Conservation (phyloP, 2,113 vertebrate species). For the Corythornis vintsioides region DNA sequence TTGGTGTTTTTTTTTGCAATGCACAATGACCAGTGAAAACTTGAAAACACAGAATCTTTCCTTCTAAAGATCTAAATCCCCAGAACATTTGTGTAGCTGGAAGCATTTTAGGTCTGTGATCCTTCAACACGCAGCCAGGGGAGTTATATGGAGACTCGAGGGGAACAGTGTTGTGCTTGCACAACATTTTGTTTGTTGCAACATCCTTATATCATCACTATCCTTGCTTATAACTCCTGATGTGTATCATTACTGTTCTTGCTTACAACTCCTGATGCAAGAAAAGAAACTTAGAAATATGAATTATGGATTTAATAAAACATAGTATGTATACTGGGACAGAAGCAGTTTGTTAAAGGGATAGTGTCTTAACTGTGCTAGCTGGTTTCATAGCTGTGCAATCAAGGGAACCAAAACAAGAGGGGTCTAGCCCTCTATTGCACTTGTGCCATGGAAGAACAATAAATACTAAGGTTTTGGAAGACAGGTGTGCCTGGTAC, state of each 20-base stretch:
- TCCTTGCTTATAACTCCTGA: conserved; percentile 38
- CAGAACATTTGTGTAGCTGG: conserved; percentile 21
- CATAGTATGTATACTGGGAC: not conserved
- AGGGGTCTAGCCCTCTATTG: not conserved
- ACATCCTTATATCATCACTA: conserved; percentile 18
- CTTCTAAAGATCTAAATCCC: conserved; percentile 21
- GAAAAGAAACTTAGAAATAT: conserved; percentile 14
- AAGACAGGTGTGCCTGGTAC: not conserved
- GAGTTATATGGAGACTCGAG: not conserved
- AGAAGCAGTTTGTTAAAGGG: not conserved
- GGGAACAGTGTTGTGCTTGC: not conserved
- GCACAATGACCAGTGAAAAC: not conserved
- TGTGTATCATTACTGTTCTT: conserved; percentile 26
- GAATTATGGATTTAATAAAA: conserved; percentile 60
- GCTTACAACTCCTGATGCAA: conserved; percentile 22
- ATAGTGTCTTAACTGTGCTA: not conserved
- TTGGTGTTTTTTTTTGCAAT: not conserved
- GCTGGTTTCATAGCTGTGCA: not conserved
- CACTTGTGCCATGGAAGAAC: not conserved
- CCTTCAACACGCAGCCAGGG: not conserved
- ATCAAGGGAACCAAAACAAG: not conserved
- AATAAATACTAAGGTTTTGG: not conserved
- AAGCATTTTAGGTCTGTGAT: not conserved
- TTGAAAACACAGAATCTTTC: conserved; percentile 26
- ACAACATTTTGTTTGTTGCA: conserved; percentile 14